Percentiles rank a stretch among this genome's conserved stretches.
Evolutionary conservation across 2,888 invertebrate genomes (phyloP).

Genomic region (Neoascia interrupta): DNA sequence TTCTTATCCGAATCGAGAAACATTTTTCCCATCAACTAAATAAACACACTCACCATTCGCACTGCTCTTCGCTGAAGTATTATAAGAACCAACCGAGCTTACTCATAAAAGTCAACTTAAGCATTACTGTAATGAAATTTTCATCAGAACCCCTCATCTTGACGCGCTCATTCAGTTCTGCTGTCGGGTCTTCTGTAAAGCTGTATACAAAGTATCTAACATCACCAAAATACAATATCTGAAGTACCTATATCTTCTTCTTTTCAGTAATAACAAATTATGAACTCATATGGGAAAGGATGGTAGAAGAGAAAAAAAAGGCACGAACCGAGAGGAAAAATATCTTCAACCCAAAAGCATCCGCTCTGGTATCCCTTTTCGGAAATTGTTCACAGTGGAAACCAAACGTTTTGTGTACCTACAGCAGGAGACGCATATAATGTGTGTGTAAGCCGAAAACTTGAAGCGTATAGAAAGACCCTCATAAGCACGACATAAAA

Average conservation of each 20-base stretch:
- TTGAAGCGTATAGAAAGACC: constrained; percentile 11
- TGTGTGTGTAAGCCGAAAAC: not conserved
- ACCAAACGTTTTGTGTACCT: constrained; percentile 5
- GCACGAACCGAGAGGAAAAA: constrained; percentile 1
- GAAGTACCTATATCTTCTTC: not conserved
- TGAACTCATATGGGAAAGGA: constrained; percentile 29
- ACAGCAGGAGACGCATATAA: not conserved
- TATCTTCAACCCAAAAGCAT: constrained; percentile 22
- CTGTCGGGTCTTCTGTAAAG: not conserved
- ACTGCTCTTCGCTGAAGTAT: not conserved
- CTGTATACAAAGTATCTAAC: not conserved
- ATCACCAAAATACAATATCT: constrained; percentile 10
- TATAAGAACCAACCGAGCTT: constrained; percentile 8
- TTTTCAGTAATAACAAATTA: constrained; percentile 35
- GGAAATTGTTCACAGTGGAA: constrained; percentile 31
- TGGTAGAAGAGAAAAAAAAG: not conserved
- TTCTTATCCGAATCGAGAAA: too few species aligned
- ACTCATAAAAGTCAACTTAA: constrained; percentile 28
- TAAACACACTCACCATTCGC: too few species aligned
- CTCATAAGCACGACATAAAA: constrained; percentile 44
- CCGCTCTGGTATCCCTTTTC: constrained; percentile 34
- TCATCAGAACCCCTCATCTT: constrained; percentile 8
- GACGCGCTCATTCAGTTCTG: constrained; percentile 19
- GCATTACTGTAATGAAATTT: constrained; percentile 25
- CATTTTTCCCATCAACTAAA: too few species aligned